Evolutionary conservation across 2,888 invertebrate species (phyloP), one percentile per base, ranked within the genome.

Genomic region (Himalopsyche anomala): DNA sequence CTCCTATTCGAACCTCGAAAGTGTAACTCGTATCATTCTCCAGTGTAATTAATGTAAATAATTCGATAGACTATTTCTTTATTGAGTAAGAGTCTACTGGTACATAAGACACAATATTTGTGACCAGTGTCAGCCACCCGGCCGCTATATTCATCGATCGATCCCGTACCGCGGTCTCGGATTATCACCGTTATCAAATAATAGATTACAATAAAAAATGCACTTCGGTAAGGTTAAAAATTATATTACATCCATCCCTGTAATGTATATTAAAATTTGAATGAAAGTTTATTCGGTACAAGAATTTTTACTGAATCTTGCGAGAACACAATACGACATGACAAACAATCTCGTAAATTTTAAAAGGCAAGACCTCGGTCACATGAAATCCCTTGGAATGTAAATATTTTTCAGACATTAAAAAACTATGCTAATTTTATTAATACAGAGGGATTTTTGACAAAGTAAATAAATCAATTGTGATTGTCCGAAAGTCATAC

Each of bases 71-170:
- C 74, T 74, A 74, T 74, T 74, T 74, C 74, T 87, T 87, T 85
- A 85, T 87, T 85, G 81, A 82, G 83, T 82, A 88, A 74, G 69
- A 69, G 88, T 88, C 88, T 88, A 86, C 87, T 88, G 85, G 85
- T 86, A 87, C 86, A 88, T 88, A 87, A 88, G 87, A 88, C 88
- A 88, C 87, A 84, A 87, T 87, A 88, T 87, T 88, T 88, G 79
- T 85, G 86, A 87, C 88, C 86, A 88, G 83, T 86, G 84, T 85
- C 81, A 51, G 40, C 82, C 69, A 42, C 79, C 81, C 38, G 81
- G 80, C 80, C 74, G 11, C 74, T 74, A 36, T 36, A 74, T 74
- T 74, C 74, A 74, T 74, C 74, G 36, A 74, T 74, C 36, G 28
- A 69, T 28, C 36, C 38, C 74, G 12, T 15, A 74, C 74, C 38